Percentiles rank a stretch among this genome's conserved stretches.
phyloP scores from a whole-genome alignment of 1,140 invertebrate species.

The Mizuhopecten yessoensis region DNA sequence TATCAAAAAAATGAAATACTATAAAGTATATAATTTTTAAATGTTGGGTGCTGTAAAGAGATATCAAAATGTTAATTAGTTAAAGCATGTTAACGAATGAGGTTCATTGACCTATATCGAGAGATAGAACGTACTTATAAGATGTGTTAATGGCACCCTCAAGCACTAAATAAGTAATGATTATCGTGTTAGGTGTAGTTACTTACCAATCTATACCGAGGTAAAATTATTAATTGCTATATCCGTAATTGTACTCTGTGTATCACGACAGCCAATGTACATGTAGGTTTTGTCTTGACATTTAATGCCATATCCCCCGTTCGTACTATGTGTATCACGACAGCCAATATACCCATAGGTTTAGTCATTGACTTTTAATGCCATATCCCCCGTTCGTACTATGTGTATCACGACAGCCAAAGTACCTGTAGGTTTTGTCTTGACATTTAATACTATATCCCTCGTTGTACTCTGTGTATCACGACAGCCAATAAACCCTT shows the following conservation, averaged over 20 bases:
- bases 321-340: too few relatives aligned
- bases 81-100: too few relatives aligned
- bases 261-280: neutral
- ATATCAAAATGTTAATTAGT: too few relatives aligned
- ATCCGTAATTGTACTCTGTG: neutral
- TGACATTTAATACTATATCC: neutral
- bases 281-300: neutral
- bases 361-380: too few relatives aligned
- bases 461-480: neutral
- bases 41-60: too few relatives aligned
- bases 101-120: neutral
- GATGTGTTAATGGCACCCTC: neutral
- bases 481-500: neutral
- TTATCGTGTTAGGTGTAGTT: neutral
- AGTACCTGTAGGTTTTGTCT: too few relatives aligned
- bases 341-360: too few relatives aligned
- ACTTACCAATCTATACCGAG: neutral
- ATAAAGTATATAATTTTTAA: too few relatives aligned
- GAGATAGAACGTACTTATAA: neutral
- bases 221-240: neutral
- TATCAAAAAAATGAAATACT: too few relatives aligned
- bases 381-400: too few relatives aligned
- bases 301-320: neutral
- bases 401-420: too few relatives aligned
- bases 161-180: neutral